A percentile compares a stretch with the other conserved stretches of the same genome.
Evolutionary conservation across 2,113 vertebrate genomes (phyloP).

Genomic region (Plotosus lineatus): DNA sequence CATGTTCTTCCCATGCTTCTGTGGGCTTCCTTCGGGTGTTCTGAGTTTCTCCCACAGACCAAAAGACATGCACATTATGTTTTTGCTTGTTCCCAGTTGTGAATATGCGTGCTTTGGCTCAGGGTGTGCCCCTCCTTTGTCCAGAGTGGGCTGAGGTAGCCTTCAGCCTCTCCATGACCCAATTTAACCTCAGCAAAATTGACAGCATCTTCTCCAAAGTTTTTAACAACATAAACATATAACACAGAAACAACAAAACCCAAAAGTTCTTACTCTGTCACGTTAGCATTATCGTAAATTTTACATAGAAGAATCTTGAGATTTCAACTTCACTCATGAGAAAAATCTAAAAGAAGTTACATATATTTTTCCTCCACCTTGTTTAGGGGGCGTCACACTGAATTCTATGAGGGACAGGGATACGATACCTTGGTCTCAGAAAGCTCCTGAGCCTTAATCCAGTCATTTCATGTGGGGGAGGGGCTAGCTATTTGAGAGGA

Average conservation of each 20-base stretch:
- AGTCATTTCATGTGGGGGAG: slow-evolving; percentile 1
- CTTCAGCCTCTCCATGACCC: no score
- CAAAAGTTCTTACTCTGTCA: neutral
- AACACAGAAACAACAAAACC: neutral
- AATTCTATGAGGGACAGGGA: neutral
- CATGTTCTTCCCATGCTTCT: no score
- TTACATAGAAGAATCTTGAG: neutral
- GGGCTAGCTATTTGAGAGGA: neutral
- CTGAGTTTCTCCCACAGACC: no score
- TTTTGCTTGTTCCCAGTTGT: no score
- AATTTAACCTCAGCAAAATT: no score
- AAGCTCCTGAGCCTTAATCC: neutral
- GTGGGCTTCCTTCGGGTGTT: no score
- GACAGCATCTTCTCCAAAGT: no score
- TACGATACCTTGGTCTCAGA: neutral
- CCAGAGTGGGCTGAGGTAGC: no score
- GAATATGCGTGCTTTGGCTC: no score
- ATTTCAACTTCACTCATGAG: neutral
- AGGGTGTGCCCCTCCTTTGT: no score
- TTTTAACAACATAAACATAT: neutral
- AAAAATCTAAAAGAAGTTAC: slow-evolving; percentile 7
- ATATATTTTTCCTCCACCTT: neutral
- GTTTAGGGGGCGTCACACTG: neutral
- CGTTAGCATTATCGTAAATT: neutral
- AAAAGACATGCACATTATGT: no score